Base-by-base conservation (phyloP, 2,113 vertebrate genomes). In the Odobenus rosmarus region DNA sequence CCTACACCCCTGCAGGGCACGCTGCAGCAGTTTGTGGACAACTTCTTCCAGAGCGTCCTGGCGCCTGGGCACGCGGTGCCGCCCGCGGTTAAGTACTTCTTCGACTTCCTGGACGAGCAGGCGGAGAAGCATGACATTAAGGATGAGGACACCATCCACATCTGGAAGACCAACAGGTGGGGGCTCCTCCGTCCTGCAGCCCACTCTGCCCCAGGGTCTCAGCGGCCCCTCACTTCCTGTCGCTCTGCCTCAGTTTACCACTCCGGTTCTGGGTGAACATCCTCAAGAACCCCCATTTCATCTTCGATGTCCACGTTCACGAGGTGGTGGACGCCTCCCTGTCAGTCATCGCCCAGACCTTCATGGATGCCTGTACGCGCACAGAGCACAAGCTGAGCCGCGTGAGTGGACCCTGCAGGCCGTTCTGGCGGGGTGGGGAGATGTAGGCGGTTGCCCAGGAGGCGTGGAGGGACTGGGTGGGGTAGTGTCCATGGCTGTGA, bases 161-260 rank as follows among this genome's bases (percentile, higher is more conserved):
- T 99, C 98, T 99, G 99, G 99, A 99, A 99, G 98, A 99, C 99
- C 57, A 99, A 99, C 98, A 99, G 99, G 99, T 99, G 98, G 0
- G 0, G 13, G 4, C 31, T 0, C 23, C 24, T 0, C 42, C 0
- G 0, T 0, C n/a, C 28, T 0, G 0, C 23, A 1, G 0, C 31
- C 7, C 3, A 0, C 55, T 67, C 46, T 0, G 0, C 79, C 5
- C 11, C 39, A 0, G 1, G 10, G 12, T 1, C n/a, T 0, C 13
- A 0, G 62, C 1, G 1, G 19, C 55, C 33, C 12, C 96, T 95
- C 59, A 93, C 31, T 0, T 8, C 1, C 53, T 11, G 12, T 14
- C 7, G 0, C 19, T 19, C 53, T 23, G 51, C 74, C 33, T 4
- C 98, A 99, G 99, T 96, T 98, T 99, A 87, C 99, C 99, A 0